Conservation (phyloP, 2,113 vertebrate genomes). For the Corvus hawaiiensis region DNA sequence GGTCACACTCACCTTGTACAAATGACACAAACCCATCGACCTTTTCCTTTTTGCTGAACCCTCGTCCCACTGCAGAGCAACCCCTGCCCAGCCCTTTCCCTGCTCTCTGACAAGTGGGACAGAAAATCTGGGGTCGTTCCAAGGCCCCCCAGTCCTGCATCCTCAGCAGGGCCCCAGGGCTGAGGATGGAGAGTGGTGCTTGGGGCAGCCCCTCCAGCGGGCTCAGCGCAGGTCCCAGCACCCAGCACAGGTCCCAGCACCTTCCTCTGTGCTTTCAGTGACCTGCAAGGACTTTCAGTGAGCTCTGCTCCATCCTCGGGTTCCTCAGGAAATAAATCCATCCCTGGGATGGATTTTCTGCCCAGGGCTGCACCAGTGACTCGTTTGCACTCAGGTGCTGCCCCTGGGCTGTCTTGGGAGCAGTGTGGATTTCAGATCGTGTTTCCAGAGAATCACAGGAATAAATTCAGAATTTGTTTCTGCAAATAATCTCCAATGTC, state of each 20-base stretch:
- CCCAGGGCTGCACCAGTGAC: accelerated
- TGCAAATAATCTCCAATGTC: background rate
- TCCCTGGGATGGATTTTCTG: too few relatives aligned
- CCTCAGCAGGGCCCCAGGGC: background rate
- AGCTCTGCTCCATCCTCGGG: accelerated
- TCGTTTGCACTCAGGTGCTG: accelerated
- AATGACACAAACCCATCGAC: accelerated
- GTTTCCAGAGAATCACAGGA: background rate
- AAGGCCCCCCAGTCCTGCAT: accelerated
- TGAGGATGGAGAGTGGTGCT: background rate
- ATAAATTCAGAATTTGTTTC: background rate
- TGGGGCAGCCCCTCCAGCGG: background rate
- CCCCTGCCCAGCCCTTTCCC: background rate
- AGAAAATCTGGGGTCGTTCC: too few relatives aligned
- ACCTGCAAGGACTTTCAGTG: background rate
- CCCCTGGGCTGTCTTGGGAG: background rate
- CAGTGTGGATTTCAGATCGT: background rate
- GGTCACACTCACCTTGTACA: background rate
- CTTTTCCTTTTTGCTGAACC: background rate
- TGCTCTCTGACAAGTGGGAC: background rate
- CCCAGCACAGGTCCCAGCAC: background rate
- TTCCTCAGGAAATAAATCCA: background rate
- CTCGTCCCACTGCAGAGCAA: background rate
- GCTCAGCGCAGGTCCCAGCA: background rate
- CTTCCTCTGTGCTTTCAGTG: background rate